Conservation (phyloP, 2,113 vertebrate species). For the Grammomys dolichurus region DNA sequence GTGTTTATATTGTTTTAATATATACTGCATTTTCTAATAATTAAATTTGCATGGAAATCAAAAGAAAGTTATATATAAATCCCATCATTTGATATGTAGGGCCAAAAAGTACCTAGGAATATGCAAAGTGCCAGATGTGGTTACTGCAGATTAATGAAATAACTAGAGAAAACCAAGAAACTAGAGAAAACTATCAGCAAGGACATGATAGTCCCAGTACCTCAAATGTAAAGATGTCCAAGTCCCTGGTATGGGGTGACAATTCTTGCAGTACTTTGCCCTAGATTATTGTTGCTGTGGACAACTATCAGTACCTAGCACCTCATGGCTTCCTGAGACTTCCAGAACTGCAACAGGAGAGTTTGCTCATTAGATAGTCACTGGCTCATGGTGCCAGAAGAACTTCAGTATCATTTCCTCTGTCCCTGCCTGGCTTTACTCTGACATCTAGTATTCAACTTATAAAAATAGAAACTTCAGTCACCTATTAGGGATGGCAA, state of each 20-base stretch:
- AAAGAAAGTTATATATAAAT: neutral
- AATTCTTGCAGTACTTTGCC: neutral
- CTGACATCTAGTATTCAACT: neutral
- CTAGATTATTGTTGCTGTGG: neutral
- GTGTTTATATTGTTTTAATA: neutral
- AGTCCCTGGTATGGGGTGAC: too few relatives aligned
- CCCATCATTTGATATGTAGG: neutral
- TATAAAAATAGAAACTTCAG: neutral
- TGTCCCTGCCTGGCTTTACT: neutral
- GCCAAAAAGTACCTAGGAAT: neutral
- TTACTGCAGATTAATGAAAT: neutral
- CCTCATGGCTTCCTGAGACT: neutral
- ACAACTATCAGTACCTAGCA: neutral
- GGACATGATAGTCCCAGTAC: neutral
- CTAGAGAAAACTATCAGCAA: too few relatives aligned
- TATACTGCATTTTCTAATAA: neutral
- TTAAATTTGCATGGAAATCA: neutral
- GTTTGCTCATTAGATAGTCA: neutral
- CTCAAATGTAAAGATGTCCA: neutral
- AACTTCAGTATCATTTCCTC: neutral
- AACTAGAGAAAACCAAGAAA: neutral
- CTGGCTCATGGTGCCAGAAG: neutral
- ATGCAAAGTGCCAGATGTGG: neutral
- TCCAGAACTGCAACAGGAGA: neutral
- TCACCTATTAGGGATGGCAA: neutral